Conservation (phyloP, 2,797 vertebrate species). For the Cossypha niveicapilla region DNA sequence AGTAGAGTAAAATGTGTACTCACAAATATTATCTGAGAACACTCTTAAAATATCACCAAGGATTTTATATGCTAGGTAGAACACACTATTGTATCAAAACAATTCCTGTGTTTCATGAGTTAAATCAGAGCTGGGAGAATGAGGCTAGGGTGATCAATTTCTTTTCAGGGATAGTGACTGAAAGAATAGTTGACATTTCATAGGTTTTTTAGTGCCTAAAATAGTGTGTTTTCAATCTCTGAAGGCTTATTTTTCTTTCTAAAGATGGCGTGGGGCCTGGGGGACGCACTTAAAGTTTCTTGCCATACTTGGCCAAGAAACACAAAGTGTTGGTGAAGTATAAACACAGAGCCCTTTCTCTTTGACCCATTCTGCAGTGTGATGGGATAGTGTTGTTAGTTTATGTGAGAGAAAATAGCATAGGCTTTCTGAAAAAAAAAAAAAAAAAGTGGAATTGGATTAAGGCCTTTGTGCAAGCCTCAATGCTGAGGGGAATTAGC, state of each 20-base stretch:
- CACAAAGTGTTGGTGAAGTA: conserved; percentile 95
- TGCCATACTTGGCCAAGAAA: conserved; percentile 90
- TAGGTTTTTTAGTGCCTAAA: conserved; percentile 63
- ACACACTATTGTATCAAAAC: neutral
- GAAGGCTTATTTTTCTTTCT: conserved; percentile 84
- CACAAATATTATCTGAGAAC: neutral
- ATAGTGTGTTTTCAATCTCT: conserved; percentile 77
- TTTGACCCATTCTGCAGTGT: conserved; percentile 92
- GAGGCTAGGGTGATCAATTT: conserved; percentile 40
- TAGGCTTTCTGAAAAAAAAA: conserved; percentile 92
- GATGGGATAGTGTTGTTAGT: conserved; percentile 99
- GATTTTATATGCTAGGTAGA: neutral
- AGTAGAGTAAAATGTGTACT: neutral
- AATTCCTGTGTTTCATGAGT: conserved; percentile 4
- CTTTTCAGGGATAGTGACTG: conserved; percentile 66
- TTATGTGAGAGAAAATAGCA: conserved; percentile 99
- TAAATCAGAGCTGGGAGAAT: conserved; percentile 45
- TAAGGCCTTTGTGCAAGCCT: conserved; percentile 96
- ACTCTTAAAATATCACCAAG: neutral
- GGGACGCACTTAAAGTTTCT: conserved; percentile 94
- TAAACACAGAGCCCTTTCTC: conserved; percentile 95
- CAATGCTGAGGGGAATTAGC: conserved; percentile 99
- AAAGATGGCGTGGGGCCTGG: conserved; percentile 86
- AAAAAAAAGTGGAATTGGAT: conserved; percentile 98
- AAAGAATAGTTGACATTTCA: conserved; percentile 80